These are phyloP conservation scores for Cheilosia variabilis DNA, from an alignment of 2,888 invertebrate genomes.

Conservation along the genomic window DNA sequence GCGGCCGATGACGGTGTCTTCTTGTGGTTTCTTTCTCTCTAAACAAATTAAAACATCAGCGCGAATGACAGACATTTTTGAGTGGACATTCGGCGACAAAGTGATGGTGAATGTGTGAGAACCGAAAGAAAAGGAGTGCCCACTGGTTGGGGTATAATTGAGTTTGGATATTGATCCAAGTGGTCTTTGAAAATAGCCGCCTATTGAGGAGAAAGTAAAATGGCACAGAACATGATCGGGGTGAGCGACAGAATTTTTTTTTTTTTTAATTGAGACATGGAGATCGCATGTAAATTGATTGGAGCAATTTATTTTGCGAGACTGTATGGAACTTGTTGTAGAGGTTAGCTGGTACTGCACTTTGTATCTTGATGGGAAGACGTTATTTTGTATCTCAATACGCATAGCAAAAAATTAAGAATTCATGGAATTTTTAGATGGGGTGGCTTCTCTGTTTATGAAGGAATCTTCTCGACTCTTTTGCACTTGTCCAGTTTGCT, in stretches of 20 bases:
- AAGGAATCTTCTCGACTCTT: too few species aligned
- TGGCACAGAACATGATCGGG: background rate
- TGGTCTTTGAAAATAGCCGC: slow-evolving; percentile 6
- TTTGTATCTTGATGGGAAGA: too few species aligned
- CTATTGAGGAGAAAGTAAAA: slow-evolving; percentile 5
- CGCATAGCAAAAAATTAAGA: too few species aligned
- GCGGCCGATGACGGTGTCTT: background rate
- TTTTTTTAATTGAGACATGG: slow-evolving; percentile 1
- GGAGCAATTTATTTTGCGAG: slow-evolving; percentile 2
- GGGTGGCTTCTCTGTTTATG: too few species aligned
- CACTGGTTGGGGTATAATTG: slow-evolving; percentile 7
- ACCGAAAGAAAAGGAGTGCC: background rate
- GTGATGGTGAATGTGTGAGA: slow-evolving; percentile 16
- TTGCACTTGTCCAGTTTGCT: too few species aligned
- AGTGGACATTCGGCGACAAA: slow-evolving; percentile 66
- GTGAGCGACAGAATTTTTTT: background rate
- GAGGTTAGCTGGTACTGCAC: background rate
- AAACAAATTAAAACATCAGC: slow-evolving; percentile 72
- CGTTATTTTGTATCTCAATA: too few species aligned
- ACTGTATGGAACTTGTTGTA: background rate
- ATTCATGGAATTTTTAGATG: too few species aligned
- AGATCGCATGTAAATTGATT: slow-evolving; percentile 10
- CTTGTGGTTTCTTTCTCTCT: slow-evolving; percentile 42
- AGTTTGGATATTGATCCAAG: slow-evolving; percentile 31
- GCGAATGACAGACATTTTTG: slow-evolving; percentile 58